These are phyloP conservation scores for Drosophila eugracilis DNA, from an alignment of 1,140 invertebrate species.

Conservation along the genomic window DNA sequence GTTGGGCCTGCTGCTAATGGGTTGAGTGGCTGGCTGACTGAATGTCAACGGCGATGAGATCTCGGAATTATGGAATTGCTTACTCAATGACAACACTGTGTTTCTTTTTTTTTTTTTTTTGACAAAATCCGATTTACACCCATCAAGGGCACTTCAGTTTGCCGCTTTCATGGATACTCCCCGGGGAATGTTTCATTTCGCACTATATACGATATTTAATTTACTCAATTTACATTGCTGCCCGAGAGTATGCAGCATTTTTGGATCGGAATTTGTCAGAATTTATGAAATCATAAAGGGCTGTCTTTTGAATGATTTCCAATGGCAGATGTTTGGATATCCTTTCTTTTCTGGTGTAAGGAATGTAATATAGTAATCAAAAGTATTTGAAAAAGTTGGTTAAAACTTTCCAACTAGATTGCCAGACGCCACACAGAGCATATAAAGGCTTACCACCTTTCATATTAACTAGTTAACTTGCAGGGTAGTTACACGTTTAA, in stretches of 20 bases:
- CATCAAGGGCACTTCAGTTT: conserved; percentile 6
- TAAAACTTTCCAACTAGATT: not conserved
- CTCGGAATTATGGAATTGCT: conserved; percentile 6
- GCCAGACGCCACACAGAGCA: too few species aligned
- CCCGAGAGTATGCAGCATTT: conserved; percentile 37
- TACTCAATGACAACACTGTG: not conserved
- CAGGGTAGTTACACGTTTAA: too few species aligned
- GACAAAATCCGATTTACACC: conserved; percentile 4
- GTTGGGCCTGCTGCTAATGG: conserved; percentile 23
- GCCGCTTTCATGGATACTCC: not conserved
- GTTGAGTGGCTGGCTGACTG: conserved; percentile 20
- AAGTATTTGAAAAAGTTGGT: too few species aligned
- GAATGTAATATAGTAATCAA: too few species aligned
- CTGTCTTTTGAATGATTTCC: too few species aligned
- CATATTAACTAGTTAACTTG: too few species aligned
- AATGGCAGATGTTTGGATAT: not conserved
- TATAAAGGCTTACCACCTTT: too few species aligned
- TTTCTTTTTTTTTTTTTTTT: not conserved
- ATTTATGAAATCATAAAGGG: not conserved
- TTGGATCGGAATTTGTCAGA: conserved; percentile 7
- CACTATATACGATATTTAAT: not conserved
- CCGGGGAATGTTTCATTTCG: not conserved
- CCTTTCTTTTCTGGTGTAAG: too few species aligned
- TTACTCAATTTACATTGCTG: not conserved
- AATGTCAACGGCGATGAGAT: conserved; percentile 18